phyloP scores from a whole-genome alignment of 2,888 invertebrate species.

The Drosophila multiciliata region DNA sequence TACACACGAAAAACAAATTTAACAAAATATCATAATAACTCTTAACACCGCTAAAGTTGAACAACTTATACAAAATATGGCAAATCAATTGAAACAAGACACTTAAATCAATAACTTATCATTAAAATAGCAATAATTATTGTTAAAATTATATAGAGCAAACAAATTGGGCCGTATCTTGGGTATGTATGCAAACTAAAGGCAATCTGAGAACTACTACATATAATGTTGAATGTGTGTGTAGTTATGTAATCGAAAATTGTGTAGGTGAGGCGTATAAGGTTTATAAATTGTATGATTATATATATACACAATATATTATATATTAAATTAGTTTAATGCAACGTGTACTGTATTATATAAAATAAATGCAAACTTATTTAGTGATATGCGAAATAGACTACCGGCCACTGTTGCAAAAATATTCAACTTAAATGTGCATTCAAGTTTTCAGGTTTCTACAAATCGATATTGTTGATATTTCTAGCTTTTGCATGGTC shows the following conservation, averaged over 20 bases:
- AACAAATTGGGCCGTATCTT: conserved; percentile 37
- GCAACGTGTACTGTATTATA: conserved; percentile 79
- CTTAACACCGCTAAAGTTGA: conserved; percentile 60
- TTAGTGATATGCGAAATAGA: conserved; percentile 66
- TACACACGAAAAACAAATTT: conserved; percentile 19
- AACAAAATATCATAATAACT: conserved; percentile 54
- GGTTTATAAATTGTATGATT: conserved; percentile 61
- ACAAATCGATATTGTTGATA: neutral
- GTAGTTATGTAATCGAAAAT: conserved; percentile 35
- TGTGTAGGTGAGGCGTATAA: conserved; percentile 49
- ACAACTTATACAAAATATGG: conserved; percentile 39
- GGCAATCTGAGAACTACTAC: conserved; percentile 36
- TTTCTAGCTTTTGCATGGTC: neutral
- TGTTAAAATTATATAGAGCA: conserved; percentile 62
- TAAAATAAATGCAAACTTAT: conserved; percentile 77
- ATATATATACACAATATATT: conserved; percentile 65
- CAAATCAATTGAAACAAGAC: conserved; percentile 46
- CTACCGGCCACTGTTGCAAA: conserved; percentile 12
- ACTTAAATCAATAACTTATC: conserved; percentile 65
- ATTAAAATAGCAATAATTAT: conserved; percentile 76
- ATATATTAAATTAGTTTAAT: conserved; percentile 78
- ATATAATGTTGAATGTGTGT: conserved; percentile 29
- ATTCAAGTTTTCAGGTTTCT: neutral
- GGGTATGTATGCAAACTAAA: conserved; percentile 28
- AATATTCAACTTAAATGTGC: neutral